Evolutionary conservation across 2,888 invertebrate genomes (phyloP).

Genomic region (Thera britannica): DNA sequence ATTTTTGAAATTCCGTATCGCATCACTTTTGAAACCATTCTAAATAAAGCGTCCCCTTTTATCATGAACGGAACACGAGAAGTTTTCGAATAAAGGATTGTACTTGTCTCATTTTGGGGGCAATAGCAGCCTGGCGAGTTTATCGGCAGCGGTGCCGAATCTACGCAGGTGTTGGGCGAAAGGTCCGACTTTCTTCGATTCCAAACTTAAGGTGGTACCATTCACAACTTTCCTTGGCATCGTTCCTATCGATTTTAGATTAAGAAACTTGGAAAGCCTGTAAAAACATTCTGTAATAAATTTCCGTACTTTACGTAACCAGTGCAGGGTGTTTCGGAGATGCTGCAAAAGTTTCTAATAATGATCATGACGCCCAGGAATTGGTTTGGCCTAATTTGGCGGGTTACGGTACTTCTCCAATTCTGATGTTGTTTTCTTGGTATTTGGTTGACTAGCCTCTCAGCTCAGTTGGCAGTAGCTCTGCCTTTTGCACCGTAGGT

Average conservation of each 20-base stretch:
- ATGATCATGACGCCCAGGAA: slow-evolving; percentile 54
- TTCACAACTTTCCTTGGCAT: slow-evolving; percentile 78
- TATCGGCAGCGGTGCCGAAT: slow-evolving; percentile 66
- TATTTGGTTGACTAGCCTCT: too few species aligned
- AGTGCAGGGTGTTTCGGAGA: slow-evolving; percentile 61
- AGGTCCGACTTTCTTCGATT: slow-evolving; percentile 76
- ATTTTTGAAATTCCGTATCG: background rate
- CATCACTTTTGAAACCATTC: slow-evolving; percentile 5
- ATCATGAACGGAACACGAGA: slow-evolving; percentile 35
- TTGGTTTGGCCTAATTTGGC: slow-evolving; percentile 33
- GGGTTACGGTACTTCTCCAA: slow-evolving; percentile 20
- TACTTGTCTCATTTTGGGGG: slow-evolving; percentile 64
- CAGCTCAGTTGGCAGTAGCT: too few species aligned
- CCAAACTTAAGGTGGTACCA: slow-evolving; percentile 73
- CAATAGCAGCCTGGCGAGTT: slow-evolving; percentile 59
- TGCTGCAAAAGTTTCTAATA: slow-evolving; percentile 58
- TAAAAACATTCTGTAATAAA: slow-evolving; percentile 80
- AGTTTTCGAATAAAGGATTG: slow-evolving; percentile 55
- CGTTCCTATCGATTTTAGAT: slow-evolving; percentile 83
- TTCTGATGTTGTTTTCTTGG: slow-evolving; percentile 20
- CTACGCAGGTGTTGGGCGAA: slow-evolving; percentile 77
- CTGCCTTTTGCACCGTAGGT: too few species aligned
- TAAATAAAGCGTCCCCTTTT: slow-evolving; percentile 29
- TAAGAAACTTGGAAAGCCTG: slow-evolving; percentile 79
- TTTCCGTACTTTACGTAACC: slow-evolving; percentile 66